Base-by-base conservation (phyloP, 2,888 invertebrate genomes). In the Limnephilus auricula region DNA sequence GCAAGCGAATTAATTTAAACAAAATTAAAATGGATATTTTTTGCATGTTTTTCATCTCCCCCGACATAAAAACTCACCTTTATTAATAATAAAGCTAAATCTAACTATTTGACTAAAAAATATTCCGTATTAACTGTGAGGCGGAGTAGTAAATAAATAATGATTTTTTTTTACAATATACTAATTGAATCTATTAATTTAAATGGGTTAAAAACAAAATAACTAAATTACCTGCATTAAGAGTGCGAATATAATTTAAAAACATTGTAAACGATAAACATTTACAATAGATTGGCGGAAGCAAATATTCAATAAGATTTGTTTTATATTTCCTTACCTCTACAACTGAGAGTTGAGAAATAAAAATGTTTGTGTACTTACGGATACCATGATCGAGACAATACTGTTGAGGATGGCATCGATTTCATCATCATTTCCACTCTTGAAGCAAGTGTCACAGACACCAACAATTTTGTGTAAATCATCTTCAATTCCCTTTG, bases 331-430 rank as follows among this genome's bases (percentile, higher is more conserved):
- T 15, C 0, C 18, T 65, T 65, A 65, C n/a, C 65, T 65, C 25
- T n/a, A n/a, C 2, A 65, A 65, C 2, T 25, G 65, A 25, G 6
- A 65, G n/a, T 9, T 25, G 65, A 25, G 6, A 65, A 65, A 34
- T 25, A 82, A 82, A 32, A 37, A 32, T 3, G 25, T 25, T 10
- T 32, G 31, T 32, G 83, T 91, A 95, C 96, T 96, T 95, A 98
- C 98, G 94, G 98, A 97, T 92, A 99, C 98, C 97, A 99, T 97
- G 93, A 99, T 98, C 10, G 99, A 99, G 5, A 99, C 99, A 95
- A 99, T 99, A 94, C 99, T 99, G 95, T 99, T 99, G 18, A 99
- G 96, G 90, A 99, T 98, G 94, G 98, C 98, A 96, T 99, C 99
- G 94, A 99, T 98, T 94, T 99, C 99, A 30, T 96, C 94, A 94